phyloP scores from a whole-genome alignment of 1,140 invertebrate genomes.

The Hypsibius dujardini region DNA sequence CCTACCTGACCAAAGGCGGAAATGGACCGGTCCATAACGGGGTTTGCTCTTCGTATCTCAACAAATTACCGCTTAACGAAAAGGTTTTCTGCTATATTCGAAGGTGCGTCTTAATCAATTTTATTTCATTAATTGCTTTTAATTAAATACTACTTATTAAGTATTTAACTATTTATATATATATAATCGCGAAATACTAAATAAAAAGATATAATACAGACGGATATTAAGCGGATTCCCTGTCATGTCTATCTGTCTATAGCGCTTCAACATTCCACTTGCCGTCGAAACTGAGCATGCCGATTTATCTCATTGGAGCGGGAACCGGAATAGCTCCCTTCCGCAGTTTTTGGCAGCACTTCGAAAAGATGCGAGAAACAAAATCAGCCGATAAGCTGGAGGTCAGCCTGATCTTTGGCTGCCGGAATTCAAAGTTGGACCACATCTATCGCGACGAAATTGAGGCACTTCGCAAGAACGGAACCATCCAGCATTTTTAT shows the following conservation, averaged over 20 bases:
- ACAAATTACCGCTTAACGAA: slow-evolving; percentile 48
- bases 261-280: slow-evolving; percentile 79
- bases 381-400: no score
- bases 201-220: no score
- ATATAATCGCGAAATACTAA: no score
- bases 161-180: no score
- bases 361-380: slow-evolving; percentile 22
- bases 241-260: slow-evolving; percentile 29
- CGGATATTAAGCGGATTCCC: no score
- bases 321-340: slow-evolving; percentile 83
- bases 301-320: slow-evolving; percentile 82
- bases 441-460: slow-evolving; percentile 65
- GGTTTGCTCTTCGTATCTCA: slow-evolving; percentile 79
- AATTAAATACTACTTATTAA: no score
- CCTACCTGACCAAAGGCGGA: slow-evolving; percentile 63
- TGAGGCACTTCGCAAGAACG: slow-evolving; percentile 47
- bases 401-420: slow-evolving; percentile 78
- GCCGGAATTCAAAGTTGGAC: slow-evolving; percentile 59
- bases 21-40: slow-evolving; percentile 64
- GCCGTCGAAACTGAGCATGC: slow-evolving; percentile 56
- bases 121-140: no score
- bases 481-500: slow-evolving; percentile 59
- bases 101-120: no score
- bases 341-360: slow-evolving; percentile 75
- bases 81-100: slow-evolving; percentile 61